Evolutionary conservation across 1,140 invertebrate species (phyloP), one percentile per base, ranked within the genome.

Genomic region (Eubasilissa regina): DNA sequence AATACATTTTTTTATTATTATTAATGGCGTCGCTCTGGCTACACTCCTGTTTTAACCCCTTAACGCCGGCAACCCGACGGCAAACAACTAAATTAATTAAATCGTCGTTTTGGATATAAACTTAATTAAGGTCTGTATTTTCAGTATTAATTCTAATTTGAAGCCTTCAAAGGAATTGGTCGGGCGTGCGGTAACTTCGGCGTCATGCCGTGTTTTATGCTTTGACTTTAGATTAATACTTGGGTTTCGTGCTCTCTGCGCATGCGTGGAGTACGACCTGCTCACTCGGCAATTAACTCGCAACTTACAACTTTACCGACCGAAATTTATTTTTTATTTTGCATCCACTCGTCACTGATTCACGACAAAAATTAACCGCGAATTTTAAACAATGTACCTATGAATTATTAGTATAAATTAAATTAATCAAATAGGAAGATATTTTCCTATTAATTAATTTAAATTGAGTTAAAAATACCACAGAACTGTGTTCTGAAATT

Each of bases 1-100:
- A n/a, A n/a, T n/a, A n/a, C n/a, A n/a, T n/a, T n/a, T n/a, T n/a
- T n/a, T n/a, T n/a, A n/a, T n/a, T n/a, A n/a, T n/a, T n/a, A n/a
- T n/a, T n/a, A n/a, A n/a, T n/a, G n/a, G n/a, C n/a, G 25, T 35
- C 25, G 25, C 1, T 10, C 15, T 15, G 12, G 43, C 68, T 55
- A 51, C 70, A 9, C 25, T 75, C 72, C 60, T 53, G 35, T 51
- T 12, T 48, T n/a, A 43, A 19, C 17, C 77, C 58, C 62, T 68
- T 75, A 45, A 60, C 62, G 72, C 44, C 62, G 60, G 45, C 78
- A 77, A 19, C 72, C 56, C 70, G 55, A 51, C 75, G 70, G 78
- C 79, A 83, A 83, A 83, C 81, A 83, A 83, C 79, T 83, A 83
- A 83, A 83, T 83, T 83, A 83, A 83, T 83, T 83, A 83, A 83